Conservation (phyloP, 2,888 invertebrate genomes). For the Heliconius aoede region DNA sequence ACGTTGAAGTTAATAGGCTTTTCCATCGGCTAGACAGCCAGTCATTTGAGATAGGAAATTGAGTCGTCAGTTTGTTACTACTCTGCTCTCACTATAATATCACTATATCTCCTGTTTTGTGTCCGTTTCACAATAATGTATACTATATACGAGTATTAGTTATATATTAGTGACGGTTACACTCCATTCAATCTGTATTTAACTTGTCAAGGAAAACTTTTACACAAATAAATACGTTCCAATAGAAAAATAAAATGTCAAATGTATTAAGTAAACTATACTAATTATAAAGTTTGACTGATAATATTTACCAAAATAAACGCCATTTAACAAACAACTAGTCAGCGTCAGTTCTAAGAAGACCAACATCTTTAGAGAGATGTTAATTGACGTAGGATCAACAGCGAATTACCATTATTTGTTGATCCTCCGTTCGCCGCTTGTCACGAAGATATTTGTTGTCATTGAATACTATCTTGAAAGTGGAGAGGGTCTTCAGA, state of each 20-base stretch:
- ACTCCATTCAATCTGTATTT: constrained; percentile 5
- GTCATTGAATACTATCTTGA: constrained; percentile 55
- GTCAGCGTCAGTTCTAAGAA: constrained; percentile 57
- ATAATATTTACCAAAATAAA: constrained; percentile 20
- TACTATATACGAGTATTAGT: too few relatives aligned
- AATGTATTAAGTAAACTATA: neutral
- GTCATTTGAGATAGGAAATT: constrained; percentile 42
- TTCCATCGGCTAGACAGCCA: constrained; percentile 31
- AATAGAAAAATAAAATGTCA: neutral
- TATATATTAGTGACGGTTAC: constrained; percentile 21
- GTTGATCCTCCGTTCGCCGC: constrained; percentile 56
- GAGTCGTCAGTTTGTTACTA: constrained; percentile 37
- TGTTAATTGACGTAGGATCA: too few relatives aligned
- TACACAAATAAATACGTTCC: neutral
- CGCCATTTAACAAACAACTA: constrained; percentile 36
- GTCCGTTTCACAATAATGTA: constrained; percentile 33
- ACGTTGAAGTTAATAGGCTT: constrained; percentile 32
- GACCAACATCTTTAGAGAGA: constrained; percentile 59
- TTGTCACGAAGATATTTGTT: constrained; percentile 55
- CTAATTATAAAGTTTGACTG: constrained; percentile 1
- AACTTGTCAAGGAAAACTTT: constrained; percentile 22
- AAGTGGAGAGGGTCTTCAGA: constrained; percentile 56
- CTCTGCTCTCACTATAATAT: constrained; percentile 39
- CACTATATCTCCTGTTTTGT: constrained; percentile 41
- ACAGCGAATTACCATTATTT: constrained; percentile 58